Evolutionary conservation across 2,113 vertebrate genomes (phyloP).

Genomic region (Hydropotes inermis): DNA sequence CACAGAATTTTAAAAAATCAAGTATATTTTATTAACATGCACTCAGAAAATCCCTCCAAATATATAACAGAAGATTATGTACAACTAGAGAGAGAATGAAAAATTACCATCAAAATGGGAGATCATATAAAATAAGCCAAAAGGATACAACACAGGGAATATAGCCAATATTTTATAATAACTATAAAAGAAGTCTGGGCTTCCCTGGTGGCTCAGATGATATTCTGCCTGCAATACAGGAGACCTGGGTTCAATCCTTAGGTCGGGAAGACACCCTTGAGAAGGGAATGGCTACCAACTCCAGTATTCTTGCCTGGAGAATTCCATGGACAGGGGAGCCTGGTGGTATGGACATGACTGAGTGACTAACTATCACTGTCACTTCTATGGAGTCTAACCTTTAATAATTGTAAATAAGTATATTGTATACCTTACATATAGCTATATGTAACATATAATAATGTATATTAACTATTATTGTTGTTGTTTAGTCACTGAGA

Average conservation of each 20-base stretch:
- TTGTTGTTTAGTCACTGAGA: neutral
- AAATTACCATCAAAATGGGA: neutral
- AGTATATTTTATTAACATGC: neutral
- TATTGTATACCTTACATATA: neutral
- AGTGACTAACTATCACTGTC: neutral
- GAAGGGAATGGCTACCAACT: neutral
- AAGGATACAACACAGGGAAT: neutral
- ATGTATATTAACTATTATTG: neutral
- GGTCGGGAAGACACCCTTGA: neutral
- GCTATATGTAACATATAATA: neutral
- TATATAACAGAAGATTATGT: neutral
- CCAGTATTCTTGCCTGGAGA: neutral
- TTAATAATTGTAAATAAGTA: neutral
- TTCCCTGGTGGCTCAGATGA: neutral
- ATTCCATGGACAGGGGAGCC: neutral
- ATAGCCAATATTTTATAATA: neutral
- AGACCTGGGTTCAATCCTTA: neutral
- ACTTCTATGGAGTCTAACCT: neutral
- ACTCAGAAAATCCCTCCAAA: constrained; percentile 26
- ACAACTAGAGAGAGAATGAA: constrained; percentile 9
- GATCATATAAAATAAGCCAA: neutral
- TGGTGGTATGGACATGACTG: neutral
- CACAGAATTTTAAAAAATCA: neutral
- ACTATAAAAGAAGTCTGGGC: neutral
- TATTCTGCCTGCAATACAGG: neutral